Percentiles rank a stretch among this genome's conserved stretches.
Evolutionary conservation across 2,888 invertebrate species (phyloP).

Genomic region (Hipparchia semele): DNA sequence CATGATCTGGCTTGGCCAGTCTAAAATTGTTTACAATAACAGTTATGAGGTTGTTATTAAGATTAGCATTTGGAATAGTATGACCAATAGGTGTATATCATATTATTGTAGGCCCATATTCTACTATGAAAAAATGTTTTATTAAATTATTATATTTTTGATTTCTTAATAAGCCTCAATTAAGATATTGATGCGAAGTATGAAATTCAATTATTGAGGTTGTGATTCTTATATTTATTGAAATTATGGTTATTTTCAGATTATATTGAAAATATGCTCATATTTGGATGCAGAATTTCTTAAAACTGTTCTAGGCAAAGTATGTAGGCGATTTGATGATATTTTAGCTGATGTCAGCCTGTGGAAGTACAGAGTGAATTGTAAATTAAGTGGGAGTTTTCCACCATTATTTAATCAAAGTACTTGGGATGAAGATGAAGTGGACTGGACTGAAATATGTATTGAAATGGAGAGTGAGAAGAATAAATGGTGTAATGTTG

Average conservation of each 20-base stretch:
- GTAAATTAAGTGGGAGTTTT: constrained; percentile 65
- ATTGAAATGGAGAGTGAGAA: constrained; percentile 83
- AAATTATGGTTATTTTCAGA: constrained; percentile 62
- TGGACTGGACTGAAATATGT: constrained; percentile 83
- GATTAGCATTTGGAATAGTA: too few relatives aligned
- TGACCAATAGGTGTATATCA: too few relatives aligned
- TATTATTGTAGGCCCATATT: too few relatives aligned
- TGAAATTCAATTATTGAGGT: too few relatives aligned
- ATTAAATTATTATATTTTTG: too few relatives aligned
- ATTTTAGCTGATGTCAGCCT: constrained; percentile 81
- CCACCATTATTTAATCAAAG: constrained; percentile 68
- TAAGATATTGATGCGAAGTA: too few relatives aligned
- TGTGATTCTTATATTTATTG: constrained; percentile 2
- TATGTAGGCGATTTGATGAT: constrained; percentile 81
- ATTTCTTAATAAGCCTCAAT: too few relatives aligned
- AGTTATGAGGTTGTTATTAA: too few relatives aligned
- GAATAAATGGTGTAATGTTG: constrained; percentile 79
- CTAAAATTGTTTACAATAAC: too few relatives aligned
- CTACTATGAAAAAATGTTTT: too few relatives aligned
- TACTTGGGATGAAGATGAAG: constrained; percentile 63
- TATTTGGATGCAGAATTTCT: constrained; percentile 82
- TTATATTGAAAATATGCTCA: constrained; percentile 84
- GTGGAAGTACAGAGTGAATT: constrained; percentile 81
- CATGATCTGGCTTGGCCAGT: too few relatives aligned
- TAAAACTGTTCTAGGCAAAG: constrained; percentile 77